phyloP scores from a whole-genome alignment of 2,888 invertebrate species.

The Brenthis hecate region DNA sequence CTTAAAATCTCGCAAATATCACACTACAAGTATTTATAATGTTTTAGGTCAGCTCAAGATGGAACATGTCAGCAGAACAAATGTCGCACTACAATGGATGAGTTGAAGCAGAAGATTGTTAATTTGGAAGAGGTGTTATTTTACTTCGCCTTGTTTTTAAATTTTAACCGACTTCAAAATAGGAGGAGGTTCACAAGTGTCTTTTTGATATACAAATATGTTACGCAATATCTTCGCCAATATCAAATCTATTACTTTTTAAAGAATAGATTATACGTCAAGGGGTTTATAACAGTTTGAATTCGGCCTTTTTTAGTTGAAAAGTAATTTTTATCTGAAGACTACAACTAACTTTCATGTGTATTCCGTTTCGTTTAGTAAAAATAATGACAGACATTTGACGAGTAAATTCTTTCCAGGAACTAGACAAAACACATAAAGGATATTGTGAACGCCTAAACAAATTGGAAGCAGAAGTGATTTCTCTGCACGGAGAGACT shows the following conservation, averaged over 20 bases:
- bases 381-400: background rate
- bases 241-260: no score
- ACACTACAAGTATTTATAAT: conserved; percentile 2
- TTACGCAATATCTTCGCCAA: no score
- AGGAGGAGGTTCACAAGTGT: no score
- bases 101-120: conserved; percentile 58
- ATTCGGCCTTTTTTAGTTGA: no score
- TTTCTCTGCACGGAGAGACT: conserved; percentile 45
- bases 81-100: conserved; percentile 60
- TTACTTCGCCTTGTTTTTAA: background rate
- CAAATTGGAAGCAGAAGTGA: conserved; percentile 52
- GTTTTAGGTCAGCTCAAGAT: conserved; percentile 27
- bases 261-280: no score
- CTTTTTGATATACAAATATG: no score
- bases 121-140: conserved; percentile 59
- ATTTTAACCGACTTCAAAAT: background rate
- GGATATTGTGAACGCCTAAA: conserved; percentile 52
- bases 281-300: no score
- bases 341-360: no score
- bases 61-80: conserved; percentile 58
- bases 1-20: no score
- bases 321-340: no score
- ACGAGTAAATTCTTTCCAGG: conserved; percentile 45
- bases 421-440: conserved; percentile 50
- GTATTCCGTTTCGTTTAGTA: no score